These are phyloP conservation scores for Zosterops hypoxanthus DNA, from an alignment of 2,113 vertebrate species.

Conservation along the genomic window DNA sequence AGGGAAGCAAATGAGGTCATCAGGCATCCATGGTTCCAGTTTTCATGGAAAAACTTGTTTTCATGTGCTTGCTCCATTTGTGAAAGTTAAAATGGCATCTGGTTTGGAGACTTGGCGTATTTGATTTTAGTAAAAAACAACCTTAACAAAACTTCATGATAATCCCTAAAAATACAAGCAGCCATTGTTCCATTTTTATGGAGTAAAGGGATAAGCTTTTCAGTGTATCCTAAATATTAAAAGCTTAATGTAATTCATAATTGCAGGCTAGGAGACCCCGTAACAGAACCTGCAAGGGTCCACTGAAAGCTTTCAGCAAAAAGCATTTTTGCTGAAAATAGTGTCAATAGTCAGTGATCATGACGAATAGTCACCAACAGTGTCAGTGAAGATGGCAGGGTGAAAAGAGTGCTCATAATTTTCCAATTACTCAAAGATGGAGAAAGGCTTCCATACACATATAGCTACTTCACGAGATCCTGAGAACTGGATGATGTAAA, in stretches of 20 bases:
- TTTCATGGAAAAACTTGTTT: neutral
- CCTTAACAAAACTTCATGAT: neutral
- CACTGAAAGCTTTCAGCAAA: neutral
- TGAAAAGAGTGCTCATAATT: neutral
- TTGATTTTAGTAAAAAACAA: neutral
- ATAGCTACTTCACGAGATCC: neutral
- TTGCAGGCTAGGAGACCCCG: neutral
- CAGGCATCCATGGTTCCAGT: neutral
- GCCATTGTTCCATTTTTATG: neutral
- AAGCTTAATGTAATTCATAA: neutral
- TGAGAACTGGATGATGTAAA: neutral
- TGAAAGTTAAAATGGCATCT: neutral
- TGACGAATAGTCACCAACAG: neutral
- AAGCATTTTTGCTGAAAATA: no score
- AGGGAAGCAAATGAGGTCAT: rapidly evolving
- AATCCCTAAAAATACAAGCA: neutral
- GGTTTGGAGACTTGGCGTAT: neutral
- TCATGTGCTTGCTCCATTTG: neutral
- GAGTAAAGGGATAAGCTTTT: neutral
- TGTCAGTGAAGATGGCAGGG: neutral
- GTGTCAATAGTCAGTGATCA: neutral
- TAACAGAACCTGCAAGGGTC: neutral
- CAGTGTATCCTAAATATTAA: neutral
- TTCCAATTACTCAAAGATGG: neutral
- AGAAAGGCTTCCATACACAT: neutral